Conservation (phyloP, 2,888 invertebrate genomes). For the Pyralis farinalis region DNA sequence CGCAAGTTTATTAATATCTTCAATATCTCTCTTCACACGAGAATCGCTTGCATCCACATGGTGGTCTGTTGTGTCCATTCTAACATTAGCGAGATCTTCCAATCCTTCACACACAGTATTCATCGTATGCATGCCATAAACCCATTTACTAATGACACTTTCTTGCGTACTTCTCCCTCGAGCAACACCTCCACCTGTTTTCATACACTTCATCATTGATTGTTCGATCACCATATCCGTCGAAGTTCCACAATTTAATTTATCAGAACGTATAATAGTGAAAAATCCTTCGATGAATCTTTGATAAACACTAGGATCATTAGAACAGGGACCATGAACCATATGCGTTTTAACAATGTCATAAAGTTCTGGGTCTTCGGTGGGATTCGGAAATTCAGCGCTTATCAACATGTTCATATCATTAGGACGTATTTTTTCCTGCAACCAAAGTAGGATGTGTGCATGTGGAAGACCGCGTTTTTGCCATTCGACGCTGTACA, state of each 20-base stretch:
- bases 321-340: constrained; percentile 19
- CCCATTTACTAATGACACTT: constrained; percentile 46
- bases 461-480: background rate
- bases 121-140: constrained; percentile 11
- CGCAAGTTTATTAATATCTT: constrained; percentile 28
- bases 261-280: constrained; percentile 34
- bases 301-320: constrained; percentile 30
- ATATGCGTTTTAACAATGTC: constrained; percentile 17
- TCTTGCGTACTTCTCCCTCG: constrained; percentile 46
- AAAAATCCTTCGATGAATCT: constrained; percentile 39
- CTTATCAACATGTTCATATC: constrained; percentile 8
- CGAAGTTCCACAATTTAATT: constrained; percentile 45
- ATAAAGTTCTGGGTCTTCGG: constrained; percentile 13
- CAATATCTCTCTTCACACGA: constrained; percentile 18
- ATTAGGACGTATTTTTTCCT: background rate
- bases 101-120: constrained; percentile 30
- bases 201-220: constrained; percentile 39
- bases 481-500: constrained; percentile 3
- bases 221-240: constrained; percentile 45
- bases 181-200: constrained; percentile 46
- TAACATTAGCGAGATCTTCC: constrained; percentile 34
- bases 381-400: constrained; percentile 17
- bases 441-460: background rate
- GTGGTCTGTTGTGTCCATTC: constrained; percentile 27
- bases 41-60: background rate